phyloP scores from a whole-genome alignment of 53 echinoderm and acorn worm genomes.

The Antedon mediterranea region DNA sequence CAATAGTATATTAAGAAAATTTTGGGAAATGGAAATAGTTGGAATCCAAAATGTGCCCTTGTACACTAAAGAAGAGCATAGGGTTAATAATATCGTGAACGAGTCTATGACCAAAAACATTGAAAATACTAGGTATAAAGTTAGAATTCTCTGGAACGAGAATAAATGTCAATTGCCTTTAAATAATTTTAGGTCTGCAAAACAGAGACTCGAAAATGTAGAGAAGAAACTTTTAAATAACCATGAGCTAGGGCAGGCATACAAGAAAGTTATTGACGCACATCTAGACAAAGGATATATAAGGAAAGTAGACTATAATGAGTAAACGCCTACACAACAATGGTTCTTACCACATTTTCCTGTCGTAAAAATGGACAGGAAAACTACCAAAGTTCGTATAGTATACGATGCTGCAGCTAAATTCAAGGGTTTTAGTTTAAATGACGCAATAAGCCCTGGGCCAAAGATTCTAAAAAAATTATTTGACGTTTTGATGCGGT shows the following conservation, averaged over 20 bases:
- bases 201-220: constrained; percentile 3
- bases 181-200: not conserved
- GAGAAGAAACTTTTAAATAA: constrained; percentile 4
- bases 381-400: not conserved
- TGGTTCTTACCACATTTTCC: constrained; percentile 1
- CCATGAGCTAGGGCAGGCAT: constrained; percentile 2
- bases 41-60: not conserved
- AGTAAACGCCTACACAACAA: not conserved
- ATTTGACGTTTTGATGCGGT: not conserved
- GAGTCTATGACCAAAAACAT: not conserved
- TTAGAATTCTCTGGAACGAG: constrained; percentile 12
- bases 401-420: not conserved
- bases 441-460: not conserved
- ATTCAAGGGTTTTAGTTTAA: not conserved
- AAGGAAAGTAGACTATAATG: not conserved
- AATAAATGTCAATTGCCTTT: not conserved
- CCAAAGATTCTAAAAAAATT: not conserved
- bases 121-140: constrained; percentile 1
- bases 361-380: not conserved
- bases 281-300: not conserved
- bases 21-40: constrained; percentile 8
- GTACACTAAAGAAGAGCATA: not conserved
- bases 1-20: not conserved
- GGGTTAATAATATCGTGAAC: not conserved
- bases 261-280: not conserved